Conservation (phyloP, 2,113 vertebrate species). For the Etheostoma spectabile region DNA sequence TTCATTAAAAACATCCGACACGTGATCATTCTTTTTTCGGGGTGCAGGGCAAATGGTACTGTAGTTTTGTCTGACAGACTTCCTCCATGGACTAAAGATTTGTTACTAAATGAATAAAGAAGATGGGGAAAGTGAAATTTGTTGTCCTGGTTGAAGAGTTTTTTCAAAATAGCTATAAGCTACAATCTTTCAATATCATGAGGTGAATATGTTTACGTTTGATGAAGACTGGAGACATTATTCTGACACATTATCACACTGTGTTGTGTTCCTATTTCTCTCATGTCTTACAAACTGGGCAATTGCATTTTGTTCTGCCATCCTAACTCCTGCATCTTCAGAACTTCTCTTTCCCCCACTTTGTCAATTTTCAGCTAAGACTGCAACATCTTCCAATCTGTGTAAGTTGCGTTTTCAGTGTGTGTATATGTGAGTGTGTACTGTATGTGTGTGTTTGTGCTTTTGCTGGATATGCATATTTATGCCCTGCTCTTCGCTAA, state of each 20-base stretch:
- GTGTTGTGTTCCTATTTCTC: constrained; percentile 3
- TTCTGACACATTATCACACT: neutral
- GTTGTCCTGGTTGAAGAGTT: neutral
- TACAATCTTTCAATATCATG: neutral
- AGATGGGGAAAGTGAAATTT: neutral
- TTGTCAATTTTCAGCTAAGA: constrained; percentile 9
- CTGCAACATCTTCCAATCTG: neutral
- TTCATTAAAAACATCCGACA: neutral
- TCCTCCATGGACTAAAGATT: neutral
- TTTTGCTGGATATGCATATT: constrained; percentile 9
- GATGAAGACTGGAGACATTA: constrained; percentile 24
- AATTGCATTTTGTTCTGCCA: neutral
- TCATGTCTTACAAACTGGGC: neutral
- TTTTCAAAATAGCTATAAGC: no score
- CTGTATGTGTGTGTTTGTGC: constrained; percentile 19
- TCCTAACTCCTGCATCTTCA: constrained; percentile 13
- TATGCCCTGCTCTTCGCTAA: neutral
- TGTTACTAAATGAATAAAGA: neutral
- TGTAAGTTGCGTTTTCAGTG: constrained; percentile 29
- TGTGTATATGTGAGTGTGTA: neutral
- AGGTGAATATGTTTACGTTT: constrained; percentile 17
- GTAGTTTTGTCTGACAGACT: neutral
- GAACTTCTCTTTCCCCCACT: neutral
- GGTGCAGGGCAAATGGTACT: neutral
- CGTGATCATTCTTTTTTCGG: neutral